phyloP scores from a whole-genome alignment of 2,888 invertebrate species.

The Thecocarcelia acutangulata region DNA sequence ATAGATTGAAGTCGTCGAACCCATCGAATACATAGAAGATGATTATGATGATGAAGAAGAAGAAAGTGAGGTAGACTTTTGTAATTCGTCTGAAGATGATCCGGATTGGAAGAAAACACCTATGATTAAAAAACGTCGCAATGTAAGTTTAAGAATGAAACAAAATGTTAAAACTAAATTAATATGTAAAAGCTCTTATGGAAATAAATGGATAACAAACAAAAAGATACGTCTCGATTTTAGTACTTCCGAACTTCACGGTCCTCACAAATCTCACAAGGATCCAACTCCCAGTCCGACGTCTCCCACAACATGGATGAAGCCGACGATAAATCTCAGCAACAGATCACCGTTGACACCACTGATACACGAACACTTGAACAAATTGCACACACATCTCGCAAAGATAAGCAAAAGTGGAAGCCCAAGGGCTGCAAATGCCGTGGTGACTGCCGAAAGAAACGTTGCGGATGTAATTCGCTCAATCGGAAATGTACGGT shows the following conservation, averaged over 20 bases:
- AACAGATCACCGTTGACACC: conserved; percentile 59
- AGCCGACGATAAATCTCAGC: conserved; percentile 43
- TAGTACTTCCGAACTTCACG: conserved; percentile 26
- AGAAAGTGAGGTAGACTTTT: conserved; percentile 41
- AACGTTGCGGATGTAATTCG: conserved; percentile 74
- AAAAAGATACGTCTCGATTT: conserved; percentile 60
- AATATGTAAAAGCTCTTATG: background rate
- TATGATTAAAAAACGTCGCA: conserved; percentile 41
- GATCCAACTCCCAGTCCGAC: conserved; percentile 50
- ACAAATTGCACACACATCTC: conserved; percentile 62
- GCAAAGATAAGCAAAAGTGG: conserved; percentile 61
- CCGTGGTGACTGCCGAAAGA: conserved; percentile 72
- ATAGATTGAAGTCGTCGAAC: background rate
- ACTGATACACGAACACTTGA: conserved; percentile 58
- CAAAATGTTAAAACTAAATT: background rate
- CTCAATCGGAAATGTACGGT: conserved; percentile 66
- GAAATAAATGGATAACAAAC: conserved; percentile 47
- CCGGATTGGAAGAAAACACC: conserved; percentile 74
- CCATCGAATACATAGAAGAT: conserved; percentile 43
- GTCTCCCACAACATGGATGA: conserved; percentile 45
- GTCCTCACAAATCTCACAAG: conserved; percentile 25
- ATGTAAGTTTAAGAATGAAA: conserved; percentile 55
- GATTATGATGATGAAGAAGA: conserved; percentile 51
- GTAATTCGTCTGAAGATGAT: conserved; percentile 61
- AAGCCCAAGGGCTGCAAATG: conserved; percentile 72